Conservation (phyloP, 2,797 vertebrate genomes). For the Arnoldichthys spilopterus region DNA sequence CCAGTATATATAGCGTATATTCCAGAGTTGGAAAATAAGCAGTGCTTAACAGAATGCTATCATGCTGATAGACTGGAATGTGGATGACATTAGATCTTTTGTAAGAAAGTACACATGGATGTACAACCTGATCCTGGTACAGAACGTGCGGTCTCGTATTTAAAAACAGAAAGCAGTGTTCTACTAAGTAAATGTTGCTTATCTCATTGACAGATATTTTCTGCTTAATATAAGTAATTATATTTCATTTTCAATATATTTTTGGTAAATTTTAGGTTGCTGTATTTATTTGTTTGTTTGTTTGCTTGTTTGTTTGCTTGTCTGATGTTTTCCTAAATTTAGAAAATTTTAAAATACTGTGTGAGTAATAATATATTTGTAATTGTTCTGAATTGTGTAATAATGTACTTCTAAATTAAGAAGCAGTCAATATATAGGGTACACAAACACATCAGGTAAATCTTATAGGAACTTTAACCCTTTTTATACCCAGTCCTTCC, state of each 20-base stretch:
- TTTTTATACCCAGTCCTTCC: neutral
- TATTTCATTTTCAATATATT: too few relatives aligned
- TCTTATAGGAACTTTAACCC: too few relatives aligned
- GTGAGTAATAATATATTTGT: neutral
- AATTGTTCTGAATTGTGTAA: neutral
- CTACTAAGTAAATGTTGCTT: too few relatives aligned
- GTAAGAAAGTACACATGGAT: neutral
- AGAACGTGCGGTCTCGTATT: neutral
- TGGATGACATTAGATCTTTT: constrained; percentile 23
- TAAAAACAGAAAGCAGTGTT: neutral
- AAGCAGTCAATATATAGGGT: neutral
- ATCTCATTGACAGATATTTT: too few relatives aligned
- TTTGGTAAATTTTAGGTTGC: too few relatives aligned
- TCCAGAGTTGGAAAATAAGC: constrained; percentile 35
- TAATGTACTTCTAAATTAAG: too few relatives aligned
- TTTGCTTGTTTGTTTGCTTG: too few relatives aligned
- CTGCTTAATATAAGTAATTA: too few relatives aligned
- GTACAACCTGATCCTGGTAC: neutral
- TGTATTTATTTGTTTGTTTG: too few relatives aligned
- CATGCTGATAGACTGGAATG: constrained; percentile 1
- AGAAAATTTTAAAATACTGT: too few relatives aligned
- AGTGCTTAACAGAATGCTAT: constrained; percentile 17
- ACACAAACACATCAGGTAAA: neutral
- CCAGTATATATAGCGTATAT: neutral
- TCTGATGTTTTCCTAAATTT: too few relatives aligned